Evolutionary conservation across 2,888 invertebrate genomes (phyloP), one percentile per base, ranked within the genome.

Genomic region (Microplitis deprimator): DNA sequence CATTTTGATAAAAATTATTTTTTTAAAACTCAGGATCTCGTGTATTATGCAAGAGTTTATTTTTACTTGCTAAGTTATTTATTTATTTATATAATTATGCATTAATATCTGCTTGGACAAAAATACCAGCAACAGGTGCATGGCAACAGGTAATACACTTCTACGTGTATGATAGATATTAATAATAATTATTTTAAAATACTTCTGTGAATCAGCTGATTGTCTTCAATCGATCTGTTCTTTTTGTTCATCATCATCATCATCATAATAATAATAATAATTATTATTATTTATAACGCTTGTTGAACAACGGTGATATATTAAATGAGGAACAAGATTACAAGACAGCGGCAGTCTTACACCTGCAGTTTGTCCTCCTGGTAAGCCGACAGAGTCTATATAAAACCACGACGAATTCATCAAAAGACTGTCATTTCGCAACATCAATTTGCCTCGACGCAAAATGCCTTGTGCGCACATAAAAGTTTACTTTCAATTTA

Each of bases 51-150:
- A 50, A 50, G 50, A 50, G 50, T 13, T 50, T 50, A 13, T 50
- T 50, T 50, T 50, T 8, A 50, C 50, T 50, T 13, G 50, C 13
- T 50, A 50, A 50, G 10, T 50, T 50, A 50, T 50, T 50, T 50
- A 50, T 50, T 50, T 50, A 50, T 50, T 62, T 62, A 62, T 62
- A 64, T 64, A 20, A 64, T 64, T n/a, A 29, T 40, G 68, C 50
- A 29, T 41, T 7, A 68, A 20, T 20, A 68, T 68, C 20, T 10
- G 38, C 20, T 17, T 20, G 20, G 68, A 40, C 62, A 50, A 73
- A 41, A 65, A 62, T 10, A 64, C 20, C 73, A 77, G 84, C 83
- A 84, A 84, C 84, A 84, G 84, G 84, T 84, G 83, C 82, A 82
- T 84, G 72, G 84, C 82, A 84, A 84, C 83, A 82, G 81, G 83